phyloP scores from a whole-genome alignment of 1,140 invertebrate species.

The Sinella curviseta region DNA sequence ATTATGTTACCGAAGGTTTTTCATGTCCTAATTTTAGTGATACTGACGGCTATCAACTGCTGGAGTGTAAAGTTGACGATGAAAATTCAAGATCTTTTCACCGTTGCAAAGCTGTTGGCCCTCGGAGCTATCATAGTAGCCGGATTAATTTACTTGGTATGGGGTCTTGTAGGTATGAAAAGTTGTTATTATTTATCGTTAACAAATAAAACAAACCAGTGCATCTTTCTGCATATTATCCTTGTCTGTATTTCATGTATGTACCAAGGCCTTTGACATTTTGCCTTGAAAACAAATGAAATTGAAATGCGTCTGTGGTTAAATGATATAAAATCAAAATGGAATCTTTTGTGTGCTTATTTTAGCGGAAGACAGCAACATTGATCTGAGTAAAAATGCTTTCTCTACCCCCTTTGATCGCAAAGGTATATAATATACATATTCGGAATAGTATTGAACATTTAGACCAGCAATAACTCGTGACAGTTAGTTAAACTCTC shows the following conservation, averaged over 20 bases:
- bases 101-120: slow-evolving; percentile 81
- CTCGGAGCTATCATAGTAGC: slow-evolving; percentile 78
- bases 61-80: slow-evolving; percentile 84
- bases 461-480: background rate
- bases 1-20: no score
- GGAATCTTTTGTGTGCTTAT: background rate
- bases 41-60: slow-evolving; percentile 86
- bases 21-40: no score
- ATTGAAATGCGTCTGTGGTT: no score
- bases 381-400: slow-evolving; percentile 23
- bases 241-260: background rate
- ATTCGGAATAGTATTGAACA: background rate
- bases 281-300: no score
- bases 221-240: no score
- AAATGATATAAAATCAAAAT: no score
- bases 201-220: no score
- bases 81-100: slow-evolving; percentile 86
- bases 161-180: slow-evolving; percentile 56
- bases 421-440: slow-evolving; percentile 27
- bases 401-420: slow-evolving; percentile 35
- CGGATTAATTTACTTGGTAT: slow-evolving; percentile 71
- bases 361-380: slow-evolving; percentile 3
- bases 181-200: background rate
- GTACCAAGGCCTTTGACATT: no score
- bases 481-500: background rate